These are phyloP conservation scores for Allobates femoralis DNA, from an alignment of 2,797 vertebrate species.

Conservation along the genomic window DNA sequence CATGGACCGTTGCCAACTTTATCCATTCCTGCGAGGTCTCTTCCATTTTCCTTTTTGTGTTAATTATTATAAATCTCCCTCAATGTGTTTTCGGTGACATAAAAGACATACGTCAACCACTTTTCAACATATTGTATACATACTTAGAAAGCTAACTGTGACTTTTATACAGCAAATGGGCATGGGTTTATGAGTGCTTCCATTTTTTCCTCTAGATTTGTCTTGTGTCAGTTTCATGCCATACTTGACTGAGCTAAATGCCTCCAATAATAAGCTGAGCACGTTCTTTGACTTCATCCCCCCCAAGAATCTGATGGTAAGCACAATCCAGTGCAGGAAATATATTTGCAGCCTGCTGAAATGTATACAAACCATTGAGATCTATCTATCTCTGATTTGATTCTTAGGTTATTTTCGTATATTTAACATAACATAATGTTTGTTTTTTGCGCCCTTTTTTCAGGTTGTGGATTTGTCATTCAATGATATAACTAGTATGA, in stretches of 20 bases:
- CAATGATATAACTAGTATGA: conserved; percentile 86
- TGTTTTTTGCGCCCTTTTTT: neutral
- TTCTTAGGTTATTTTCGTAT: neutral
- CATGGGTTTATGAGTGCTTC: neutral
- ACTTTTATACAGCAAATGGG: neutral
- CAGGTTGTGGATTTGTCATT: conserved; percentile 90
- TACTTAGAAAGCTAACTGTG: neutral
- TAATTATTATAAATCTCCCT: neutral
- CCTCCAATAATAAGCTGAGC: conserved; percentile 85
- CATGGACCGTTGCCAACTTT: neutral
- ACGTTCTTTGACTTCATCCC: conserved; percentile 86
- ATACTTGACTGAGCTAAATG: conserved; percentile 83
- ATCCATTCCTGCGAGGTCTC: neutral
- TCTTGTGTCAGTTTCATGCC: conserved; percentile 90
- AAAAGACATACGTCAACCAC: neutral
- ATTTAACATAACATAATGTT: neutral
- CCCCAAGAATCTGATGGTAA: conserved; percentile 89
- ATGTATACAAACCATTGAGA: neutral
- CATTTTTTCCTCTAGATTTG: conserved; percentile 79
- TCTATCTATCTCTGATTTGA: neutral
- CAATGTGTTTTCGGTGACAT: neutral
- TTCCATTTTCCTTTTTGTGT: neutral
- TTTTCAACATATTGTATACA: neutral
- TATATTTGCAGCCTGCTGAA: neutral
- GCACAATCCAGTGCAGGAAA: neutral